Base-by-base conservation (phyloP, 1,140 invertebrate species). In the Aphidius gifuensis region DNA sequence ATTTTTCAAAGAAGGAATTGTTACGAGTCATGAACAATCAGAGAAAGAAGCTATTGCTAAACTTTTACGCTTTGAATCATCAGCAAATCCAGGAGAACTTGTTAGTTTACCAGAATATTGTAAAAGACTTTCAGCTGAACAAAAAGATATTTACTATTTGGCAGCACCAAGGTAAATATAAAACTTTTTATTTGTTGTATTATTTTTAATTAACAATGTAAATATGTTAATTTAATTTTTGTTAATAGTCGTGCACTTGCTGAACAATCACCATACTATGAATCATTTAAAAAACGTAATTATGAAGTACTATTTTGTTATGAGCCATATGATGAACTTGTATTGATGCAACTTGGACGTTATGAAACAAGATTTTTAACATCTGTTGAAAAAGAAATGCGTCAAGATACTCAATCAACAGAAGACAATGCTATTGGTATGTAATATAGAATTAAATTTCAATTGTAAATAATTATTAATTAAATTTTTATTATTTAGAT, bases 1-100 rank as follows among this genome's bases (percentile, higher is more conserved):
- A 44, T 99, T 96, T 75, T 85, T 99, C 9, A 96, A 98, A 74
- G 96, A 98, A 82, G 96, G 95, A 43, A 95, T 98, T 72, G 88
- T 98, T 6, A 91, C 90, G 3, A 90, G 88, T 60, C 80, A 85
- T 57, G 90, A 93, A 71, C 86, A 92, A 64, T 71, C 85, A 0
- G 89, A 94, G 76, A 96, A 93, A 89, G 95, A 98, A 82, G 90
- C 96, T 69, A 93, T 98, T 66, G 88, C 90, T 0, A 94, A 96
- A 80, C 81, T 98, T 32, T 78, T 99, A 45, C 82, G 92, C 55
- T 99, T 97, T 78, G 96, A 99, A 80, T 96, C 94, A 0, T 98
- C 95, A 3, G 86, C 86, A 58, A 82, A 86, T 47, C 80, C 87
- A 39, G 92, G 90, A 1, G 85, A 90, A 65, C 86, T 87, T 67